Evolutionary conservation across 1,140 invertebrate genomes (phyloP), one percentile per base, ranked within the genome.

Genomic region (Cotesia chilonis): DNA sequence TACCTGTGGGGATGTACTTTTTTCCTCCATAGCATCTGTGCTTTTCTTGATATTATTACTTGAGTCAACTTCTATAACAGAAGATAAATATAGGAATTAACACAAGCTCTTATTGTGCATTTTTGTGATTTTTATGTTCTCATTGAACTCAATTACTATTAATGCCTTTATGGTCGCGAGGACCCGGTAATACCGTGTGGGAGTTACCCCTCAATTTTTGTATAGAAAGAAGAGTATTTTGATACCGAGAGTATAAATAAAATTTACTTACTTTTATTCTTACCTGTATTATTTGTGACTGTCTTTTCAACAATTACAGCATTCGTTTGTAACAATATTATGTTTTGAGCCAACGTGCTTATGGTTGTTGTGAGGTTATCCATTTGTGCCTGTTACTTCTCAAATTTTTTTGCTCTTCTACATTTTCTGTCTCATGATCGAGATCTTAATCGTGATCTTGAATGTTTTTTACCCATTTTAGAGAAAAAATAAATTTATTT

Each of bases 61-160:
- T 41, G 3, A 41, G 38, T 6, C 38, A 41, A 9, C 38, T 41
- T 41, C 38, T 41, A 41, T 41, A 41, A 41, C 38, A 41, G 38
- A 41, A 6, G 3, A 41, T 41, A 41, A 41, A 41, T 41, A 41
- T 9, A 41, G 38, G 38, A 41, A 41, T 41, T 41, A 41, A 41
- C 38, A 41, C 1, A 41, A 41, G 38, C 52, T 14, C 52, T 55
- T 12, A 55, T 55, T 55, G 52, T 55, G 52, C 52, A 55, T 14
- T 55, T 14, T 55, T 41, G 52, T 55, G 14, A 55, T 55, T 55
- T 55, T 55, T 41, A 41, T 41, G 12, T 55, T 55, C 52, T 55
- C 6, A 12, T 55, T 55, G 52, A 55, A 55, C 1, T 5, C 14
- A 55, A 55, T 5, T 5, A 55, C 52, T 1, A 55, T 55, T 55